phyloP scores from a whole-genome alignment of 2,888 invertebrate genomes.

The Drosophila stalkeri region DNA sequence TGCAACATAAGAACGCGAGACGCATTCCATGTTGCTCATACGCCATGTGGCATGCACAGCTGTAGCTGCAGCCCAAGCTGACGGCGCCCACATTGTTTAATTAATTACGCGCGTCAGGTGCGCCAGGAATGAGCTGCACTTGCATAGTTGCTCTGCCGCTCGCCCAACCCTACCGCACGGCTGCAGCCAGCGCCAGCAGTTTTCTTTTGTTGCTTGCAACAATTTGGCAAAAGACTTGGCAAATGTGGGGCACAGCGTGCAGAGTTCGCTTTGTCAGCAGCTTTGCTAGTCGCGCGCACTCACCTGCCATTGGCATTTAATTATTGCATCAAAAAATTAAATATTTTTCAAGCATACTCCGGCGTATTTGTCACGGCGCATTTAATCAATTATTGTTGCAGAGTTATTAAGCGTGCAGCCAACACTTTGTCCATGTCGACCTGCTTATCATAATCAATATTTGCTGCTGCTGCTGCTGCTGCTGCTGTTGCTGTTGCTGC shows the following conservation, averaged over 20 bases:
- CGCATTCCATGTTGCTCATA: conserved; percentile 35
- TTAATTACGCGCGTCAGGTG: conserved; percentile 64
- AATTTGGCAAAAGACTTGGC: conserved; percentile 13
- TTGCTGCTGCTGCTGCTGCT: background rate
- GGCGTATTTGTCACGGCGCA: conserved; percentile 24
- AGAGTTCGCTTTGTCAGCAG: conserved; percentile 12
- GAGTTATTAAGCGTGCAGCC: conserved; percentile 3
- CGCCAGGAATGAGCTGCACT: conserved; percentile 19
- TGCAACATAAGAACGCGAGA: conserved; percentile 23
- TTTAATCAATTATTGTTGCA: conserved; percentile 27
- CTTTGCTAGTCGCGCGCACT: conserved; percentile 11
- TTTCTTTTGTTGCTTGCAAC: conserved; percentile 14
- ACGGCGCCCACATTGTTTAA: conserved; percentile 54
- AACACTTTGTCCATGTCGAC: conserved; percentile 19
- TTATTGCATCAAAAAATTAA: conserved; percentile 32
- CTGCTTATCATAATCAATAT: conserved; percentile 17
- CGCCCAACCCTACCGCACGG: too few relatives aligned
- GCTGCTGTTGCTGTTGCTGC: background rate
- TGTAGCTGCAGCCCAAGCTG: conserved; percentile 8
- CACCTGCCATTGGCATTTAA: conserved; percentile 4
- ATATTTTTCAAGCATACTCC: conserved; percentile 10
- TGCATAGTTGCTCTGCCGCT: background rate
- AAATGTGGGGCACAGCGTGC: conserved; percentile 5
- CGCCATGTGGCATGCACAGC: conserved; percentile 35
- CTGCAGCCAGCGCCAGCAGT: conserved; percentile 28